Evolutionary conservation across 2,888 invertebrate genomes (phyloP), one percentile per base, ranked within the genome.

Genomic region (Lysandra coridon): DNA sequence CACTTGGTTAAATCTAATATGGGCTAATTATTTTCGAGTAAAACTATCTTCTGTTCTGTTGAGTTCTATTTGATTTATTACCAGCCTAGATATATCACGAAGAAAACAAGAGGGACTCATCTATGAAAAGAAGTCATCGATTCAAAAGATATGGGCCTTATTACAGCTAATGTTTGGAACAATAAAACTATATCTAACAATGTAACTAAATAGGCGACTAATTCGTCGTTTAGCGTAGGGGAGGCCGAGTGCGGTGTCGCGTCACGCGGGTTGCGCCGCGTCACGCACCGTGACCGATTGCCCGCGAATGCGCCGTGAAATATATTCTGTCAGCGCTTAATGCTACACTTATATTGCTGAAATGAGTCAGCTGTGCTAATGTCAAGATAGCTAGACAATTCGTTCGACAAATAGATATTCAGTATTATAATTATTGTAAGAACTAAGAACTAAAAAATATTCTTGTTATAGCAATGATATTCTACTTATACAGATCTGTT

Each of bases 121-220:
- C n/a, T 60, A 17, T 60, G 2, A 62, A 62, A n/a, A 23, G n/a
- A n/a, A n/a, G 6, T 62, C 7, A 23, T 62, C 23, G 6, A 62
- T 23, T n/a, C 23, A 62, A 7, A 62, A 62, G n/a, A 23, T 6
- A 7, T 30, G 3, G 10, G 30, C 64, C 64, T 30, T 64, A 64
- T 4, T 64, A 64, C 30, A 64, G 23, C 64, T 64, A 10, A 64
- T 64, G 30, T 30, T 30, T 12, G 10, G 4, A 30, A 78, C 7
- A 69, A 69, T 33, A 78, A 69, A 69, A 40, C 44, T 37, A 62
- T 78, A n/a, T 64, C 14, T 33, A 44, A 44, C 44, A 78, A 69
- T 64, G 40, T 49, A 78, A 69, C 2, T 69, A 69, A 69, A 1
- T 2, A 17, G 6, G 5, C 69, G 33, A 4, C 14, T 69, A 37